Evolutionary conservation across 2,888 invertebrate genomes (phyloP).

Genomic region (Helicoverpa assulta): DNA sequence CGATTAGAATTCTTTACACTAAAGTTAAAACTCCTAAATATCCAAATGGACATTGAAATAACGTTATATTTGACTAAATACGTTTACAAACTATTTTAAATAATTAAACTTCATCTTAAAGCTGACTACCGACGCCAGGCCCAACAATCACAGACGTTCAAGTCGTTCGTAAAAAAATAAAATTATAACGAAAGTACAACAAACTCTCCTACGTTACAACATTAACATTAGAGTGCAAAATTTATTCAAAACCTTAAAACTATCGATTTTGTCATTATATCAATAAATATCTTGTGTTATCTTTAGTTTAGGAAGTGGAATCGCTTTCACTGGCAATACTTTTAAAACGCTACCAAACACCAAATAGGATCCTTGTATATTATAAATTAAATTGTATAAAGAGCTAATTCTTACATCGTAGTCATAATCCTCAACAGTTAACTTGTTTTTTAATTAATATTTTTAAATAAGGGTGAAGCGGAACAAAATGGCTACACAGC

Average conservation of each 20-base stretch:
- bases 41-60: slow-evolving; percentile 22
- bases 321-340: slow-evolving; percentile 31
- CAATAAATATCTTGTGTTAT: slow-evolving; percentile 46
- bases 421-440: slow-evolving; percentile 31
- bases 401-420: slow-evolving; percentile 23
- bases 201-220: slow-evolving; percentile 65
- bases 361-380: slow-evolving; percentile 12
- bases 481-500: slow-evolving; percentile 24
- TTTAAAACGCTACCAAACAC: slow-evolving; percentile 38
- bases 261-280: slow-evolving; percentile 44
- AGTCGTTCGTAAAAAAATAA: slow-evolving; percentile 75
- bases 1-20: slow-evolving; percentile 37
- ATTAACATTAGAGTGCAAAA: slow-evolving; percentile 77
- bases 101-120: slow-evolving; percentile 52
- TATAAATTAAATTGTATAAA: slow-evolving; percentile 22
- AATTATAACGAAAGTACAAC: slow-evolving; percentile 76
- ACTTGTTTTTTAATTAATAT: neutral
- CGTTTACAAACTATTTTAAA: slow-evolving; percentile 14
- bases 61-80: slow-evolving; percentile 38
- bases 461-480: slow-evolving; percentile 9
- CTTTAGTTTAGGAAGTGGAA: slow-evolving; percentile 39
- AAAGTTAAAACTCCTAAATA: neutral
- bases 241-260: slow-evolving; percentile 67
- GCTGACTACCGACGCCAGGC: slow-evolving; percentile 55
- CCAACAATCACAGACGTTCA: slow-evolving; percentile 72